These are phyloP conservation scores for Stenichneumon culpator DNA, from an alignment of 2,888 invertebrate species.

Conservation along the genomic window DNA sequence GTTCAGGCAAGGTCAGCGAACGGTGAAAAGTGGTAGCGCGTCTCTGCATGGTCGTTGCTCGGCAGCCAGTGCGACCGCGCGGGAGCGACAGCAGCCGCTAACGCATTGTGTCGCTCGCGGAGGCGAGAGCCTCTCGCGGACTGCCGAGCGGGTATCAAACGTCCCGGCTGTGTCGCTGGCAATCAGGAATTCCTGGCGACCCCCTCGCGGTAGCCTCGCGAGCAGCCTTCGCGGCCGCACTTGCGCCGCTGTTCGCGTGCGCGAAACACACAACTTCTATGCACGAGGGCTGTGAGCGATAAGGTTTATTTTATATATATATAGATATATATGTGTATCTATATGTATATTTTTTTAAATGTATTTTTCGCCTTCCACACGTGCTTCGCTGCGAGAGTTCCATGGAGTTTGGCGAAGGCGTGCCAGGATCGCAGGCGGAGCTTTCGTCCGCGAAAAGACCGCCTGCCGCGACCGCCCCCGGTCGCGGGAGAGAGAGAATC, in stretches of 20 bases:
- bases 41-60: background rate
- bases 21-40: conserved; percentile 61
- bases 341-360: too few species aligned
- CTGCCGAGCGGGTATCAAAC: background rate
- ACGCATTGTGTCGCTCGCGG: background rate
- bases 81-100: background rate
- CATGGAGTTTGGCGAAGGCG: conserved; percentile 68
- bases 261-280: background rate
- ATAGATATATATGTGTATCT: too few species aligned
- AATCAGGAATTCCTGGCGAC: conserved; percentile 33
- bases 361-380: conserved; percentile 42
- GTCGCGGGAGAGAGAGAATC: conserved; percentile 54
- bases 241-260: conserved; percentile 11
- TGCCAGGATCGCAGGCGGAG: conserved; percentile 80
- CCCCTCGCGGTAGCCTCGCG: background rate
- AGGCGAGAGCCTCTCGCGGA: background rate
- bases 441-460: conserved; percentile 80
- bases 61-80: background rate
- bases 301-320: background rate
- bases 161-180: background rate
- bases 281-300: background rate
- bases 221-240: background rate
- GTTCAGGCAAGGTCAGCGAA: conserved; percentile 73
- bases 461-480: conserved; percentile 82
- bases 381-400: conserved; percentile 40